Conservation (phyloP, 2,113 vertebrate genomes). For the Sinocyclocheilus grahami region DNA sequence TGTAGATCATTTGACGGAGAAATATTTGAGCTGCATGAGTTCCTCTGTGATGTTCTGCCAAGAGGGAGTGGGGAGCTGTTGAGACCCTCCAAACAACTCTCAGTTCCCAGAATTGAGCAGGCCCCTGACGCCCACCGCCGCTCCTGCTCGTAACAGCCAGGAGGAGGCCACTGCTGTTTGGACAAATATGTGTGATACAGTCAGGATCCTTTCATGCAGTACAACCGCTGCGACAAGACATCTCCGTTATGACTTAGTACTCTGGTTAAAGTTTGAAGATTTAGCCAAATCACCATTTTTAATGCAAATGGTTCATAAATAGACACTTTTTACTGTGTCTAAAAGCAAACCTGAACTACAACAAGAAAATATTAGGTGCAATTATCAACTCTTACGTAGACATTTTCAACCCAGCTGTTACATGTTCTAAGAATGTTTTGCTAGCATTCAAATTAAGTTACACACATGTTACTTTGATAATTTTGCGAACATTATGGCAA, state of each 20-base stretch:
- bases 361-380: neutral
- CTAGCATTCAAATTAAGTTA: neutral
- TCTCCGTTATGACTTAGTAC: conserved; percentile 12
- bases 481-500: too few species aligned
- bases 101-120: conserved; percentile 77
- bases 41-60: conserved; percentile 73
- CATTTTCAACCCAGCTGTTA: neutral
- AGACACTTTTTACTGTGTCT: neutral
- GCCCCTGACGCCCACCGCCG: conserved; percentile 68
- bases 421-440: neutral
- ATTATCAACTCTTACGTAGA: neutral
- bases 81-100: conserved; percentile 74
- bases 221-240: conserved; percentile 17
- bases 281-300: neutral
- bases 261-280: conserved; percentile 12
- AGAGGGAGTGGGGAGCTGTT: conserved; percentile 68
- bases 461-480: neutral
- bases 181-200: conserved; percentile 50
- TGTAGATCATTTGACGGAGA: conserved; percentile 77
- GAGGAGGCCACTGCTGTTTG: conserved; percentile 58
- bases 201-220: conserved; percentile 2
- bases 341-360: neutral
- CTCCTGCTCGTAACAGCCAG: conserved; percentile 62
- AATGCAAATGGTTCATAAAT: neutral
- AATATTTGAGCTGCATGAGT: conserved; percentile 77